Evolutionary conservation across 2,113 vertebrate genomes (phyloP).

Genomic region (Ia io): DNA sequence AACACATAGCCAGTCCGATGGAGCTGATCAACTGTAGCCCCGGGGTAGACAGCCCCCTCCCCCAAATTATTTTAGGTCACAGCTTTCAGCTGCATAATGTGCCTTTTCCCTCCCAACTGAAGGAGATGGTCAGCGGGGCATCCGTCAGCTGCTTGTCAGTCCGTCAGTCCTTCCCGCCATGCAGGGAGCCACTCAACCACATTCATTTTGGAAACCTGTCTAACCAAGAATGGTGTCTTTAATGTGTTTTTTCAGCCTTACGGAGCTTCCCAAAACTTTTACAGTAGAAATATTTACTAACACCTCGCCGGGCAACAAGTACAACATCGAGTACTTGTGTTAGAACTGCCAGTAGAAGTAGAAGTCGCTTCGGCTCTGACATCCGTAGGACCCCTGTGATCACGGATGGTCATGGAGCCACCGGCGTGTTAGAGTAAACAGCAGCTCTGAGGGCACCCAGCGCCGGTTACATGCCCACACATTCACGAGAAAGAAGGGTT

Average conservation of each 20-base stretch:
- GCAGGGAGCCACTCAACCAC: background rate
- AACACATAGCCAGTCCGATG: background rate
- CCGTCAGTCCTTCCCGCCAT: background rate
- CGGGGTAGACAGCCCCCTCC: background rate
- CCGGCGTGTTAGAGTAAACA: slow-evolving; percentile 49
- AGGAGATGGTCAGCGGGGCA: background rate
- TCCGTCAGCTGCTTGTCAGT: background rate
- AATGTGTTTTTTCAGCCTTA: background rate
- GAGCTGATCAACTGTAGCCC: background rate
- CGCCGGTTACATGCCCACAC: slow-evolving; percentile 34
- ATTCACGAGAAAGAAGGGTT: slow-evolving; percentile 64
- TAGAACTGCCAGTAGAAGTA: background rate
- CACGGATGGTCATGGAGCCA: slow-evolving; percentile 29
- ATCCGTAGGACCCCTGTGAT: slow-evolving; percentile 26
- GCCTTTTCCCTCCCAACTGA: background rate
- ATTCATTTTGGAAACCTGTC: background rate
- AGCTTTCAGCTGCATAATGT: background rate
- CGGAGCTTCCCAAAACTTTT: background rate
- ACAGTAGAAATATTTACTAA: background rate
- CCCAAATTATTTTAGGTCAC: background rate
- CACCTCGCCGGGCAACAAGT: accelerated
- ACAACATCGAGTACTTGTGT: background rate
- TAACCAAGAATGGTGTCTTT: background rate
- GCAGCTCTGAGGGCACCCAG: slow-evolving; percentile 48
- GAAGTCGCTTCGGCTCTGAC: slow-evolving; percentile 1